Evolutionary conservation across 2,797 vertebrate genomes (phyloP), one percentile per base, ranked within the genome.

Genomic region (Sebastes matsubarae): DNA sequence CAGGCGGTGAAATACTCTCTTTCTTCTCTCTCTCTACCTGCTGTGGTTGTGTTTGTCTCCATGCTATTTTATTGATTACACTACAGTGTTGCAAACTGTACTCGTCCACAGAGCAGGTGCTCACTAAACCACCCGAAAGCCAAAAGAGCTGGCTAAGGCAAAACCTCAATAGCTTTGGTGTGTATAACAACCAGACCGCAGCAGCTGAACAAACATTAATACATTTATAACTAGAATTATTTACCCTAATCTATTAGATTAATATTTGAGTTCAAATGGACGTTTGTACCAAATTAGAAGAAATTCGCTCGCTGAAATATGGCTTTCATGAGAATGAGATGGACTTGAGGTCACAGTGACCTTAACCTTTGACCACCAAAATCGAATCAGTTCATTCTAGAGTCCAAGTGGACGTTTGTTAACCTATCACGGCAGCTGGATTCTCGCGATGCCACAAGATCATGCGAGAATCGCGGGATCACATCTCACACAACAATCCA

Each of bases 1-100:
- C 81, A 86, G 83, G 50, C 66, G 3, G 63, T 90, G 88, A 90
- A 90, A 87, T 85, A 84, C 77, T 70, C 67, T 52, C 38, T 67
- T 63, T 68, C 66, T 64, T 29, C 55, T 72, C 59, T 68, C 32
- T 50, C 61, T 3, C 36, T 27, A 38, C 13, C 59, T 72, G 65
- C 50, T 77, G 72, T 81, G 85, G 70, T 72, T 74, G 12, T 72
- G 27, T 46, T 76, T 60, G 54, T 71, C 34, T 65, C 76, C 60
- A 72, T 54, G 25, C 68, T 36, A 4, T 85, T 80, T 72, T 75
- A 89, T 85, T 82, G 76, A 86, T 87, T 63, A 72, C 27, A 63
- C 63, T 38, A 68, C 42, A 58, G 72, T 57, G 22, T 75, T 66
- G 36, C 55, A 81, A 79, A 81, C 38, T 72, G 55, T 38, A 68